A percentile compares a stretch with the other conserved stretches of the same genome.
Evolutionary conservation across 2,113 vertebrate species (phyloP).

Genomic region (Gorsachius goisagi): DNA sequence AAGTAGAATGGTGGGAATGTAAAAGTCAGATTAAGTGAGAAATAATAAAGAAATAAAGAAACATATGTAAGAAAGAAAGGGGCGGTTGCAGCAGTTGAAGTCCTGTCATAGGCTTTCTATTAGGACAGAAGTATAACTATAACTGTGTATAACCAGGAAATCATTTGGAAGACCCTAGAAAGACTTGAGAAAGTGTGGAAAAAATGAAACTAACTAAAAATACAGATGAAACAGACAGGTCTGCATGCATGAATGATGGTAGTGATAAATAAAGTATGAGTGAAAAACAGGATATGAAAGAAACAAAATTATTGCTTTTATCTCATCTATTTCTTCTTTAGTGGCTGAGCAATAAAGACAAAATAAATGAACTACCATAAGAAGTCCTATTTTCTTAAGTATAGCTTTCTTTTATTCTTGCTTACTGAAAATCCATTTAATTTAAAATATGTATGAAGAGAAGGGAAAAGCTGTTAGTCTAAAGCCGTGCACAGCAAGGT

Average conservation of each 20-base stretch:
- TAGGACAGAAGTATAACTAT: not conserved
- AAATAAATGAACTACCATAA: not conserved
- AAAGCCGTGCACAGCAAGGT: not conserved
- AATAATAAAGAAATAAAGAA: constrained; percentile 15
- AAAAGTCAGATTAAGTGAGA: constrained; percentile 1
- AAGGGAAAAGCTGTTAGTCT: not conserved
- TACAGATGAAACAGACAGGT: not conserved
- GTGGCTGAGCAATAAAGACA: not conserved
- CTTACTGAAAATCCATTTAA: constrained; percentile 20
- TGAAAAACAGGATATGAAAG: constrained; percentile 9
- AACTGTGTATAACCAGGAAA: not conserved
- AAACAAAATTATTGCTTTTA: constrained; percentile 29
- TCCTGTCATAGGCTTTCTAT: not conserved
- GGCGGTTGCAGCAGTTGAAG: not conserved
- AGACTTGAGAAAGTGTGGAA: not conserved
- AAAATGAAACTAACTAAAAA: constrained; percentile 15
- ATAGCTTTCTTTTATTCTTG: not conserved
- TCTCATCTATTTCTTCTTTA: constrained; percentile 15
- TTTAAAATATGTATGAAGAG: constrained; percentile 39
- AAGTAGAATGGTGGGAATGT: constrained; percentile 20
- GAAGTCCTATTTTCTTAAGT: not conserved
- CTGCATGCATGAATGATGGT: not conserved
- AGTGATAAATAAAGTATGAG: not conserved
- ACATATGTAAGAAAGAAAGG: not conserved
- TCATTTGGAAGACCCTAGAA: not conserved